phyloP scores from a whole-genome alignment of 1,140 invertebrate species.

The Hormaphis cornu region DNA sequence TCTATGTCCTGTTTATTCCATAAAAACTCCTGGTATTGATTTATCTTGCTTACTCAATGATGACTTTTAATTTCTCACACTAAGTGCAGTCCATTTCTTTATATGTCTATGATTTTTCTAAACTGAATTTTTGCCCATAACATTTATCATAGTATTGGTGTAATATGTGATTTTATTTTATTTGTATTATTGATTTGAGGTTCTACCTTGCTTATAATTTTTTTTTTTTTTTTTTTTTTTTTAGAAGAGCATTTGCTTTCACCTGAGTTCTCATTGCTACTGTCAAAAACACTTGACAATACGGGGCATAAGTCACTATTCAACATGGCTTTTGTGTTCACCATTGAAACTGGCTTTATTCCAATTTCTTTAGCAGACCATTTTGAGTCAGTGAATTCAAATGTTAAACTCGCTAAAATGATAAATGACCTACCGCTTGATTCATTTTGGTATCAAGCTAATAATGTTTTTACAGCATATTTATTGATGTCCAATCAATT shows the following conservation, averaged over 20 bases:
- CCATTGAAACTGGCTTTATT: constrained; percentile 30
- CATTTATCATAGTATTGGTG: no score
- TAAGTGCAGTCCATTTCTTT: no score
- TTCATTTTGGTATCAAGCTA: constrained; percentile 6
- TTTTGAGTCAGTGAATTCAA: constrained; percentile 5
- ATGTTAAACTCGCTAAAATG: constrained; percentile 2
- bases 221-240: not conserved
- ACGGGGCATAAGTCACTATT: not conserved
- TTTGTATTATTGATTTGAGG: not conserved
- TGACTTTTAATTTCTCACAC: no score
- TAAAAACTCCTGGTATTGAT: no score
- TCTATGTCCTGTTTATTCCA: no score
- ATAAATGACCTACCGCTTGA: not conserved
- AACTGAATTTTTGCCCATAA: no score
- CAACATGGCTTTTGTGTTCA: constrained; percentile 9
- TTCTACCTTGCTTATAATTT: not conserved
- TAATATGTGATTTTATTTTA: not conserved
- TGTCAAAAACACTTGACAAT: not conserved
- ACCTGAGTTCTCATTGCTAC: not conserved
- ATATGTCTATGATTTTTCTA: no score
- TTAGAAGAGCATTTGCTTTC: not conserved
- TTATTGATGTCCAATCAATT: constrained; percentile 1
- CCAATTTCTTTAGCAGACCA: not conserved
- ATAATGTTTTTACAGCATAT: constrained; percentile 1
- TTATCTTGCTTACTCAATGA: no score